phyloP scores from a whole-genome alignment of 2,113 vertebrate species.

The Excalfactoria chinensis region DNA sequence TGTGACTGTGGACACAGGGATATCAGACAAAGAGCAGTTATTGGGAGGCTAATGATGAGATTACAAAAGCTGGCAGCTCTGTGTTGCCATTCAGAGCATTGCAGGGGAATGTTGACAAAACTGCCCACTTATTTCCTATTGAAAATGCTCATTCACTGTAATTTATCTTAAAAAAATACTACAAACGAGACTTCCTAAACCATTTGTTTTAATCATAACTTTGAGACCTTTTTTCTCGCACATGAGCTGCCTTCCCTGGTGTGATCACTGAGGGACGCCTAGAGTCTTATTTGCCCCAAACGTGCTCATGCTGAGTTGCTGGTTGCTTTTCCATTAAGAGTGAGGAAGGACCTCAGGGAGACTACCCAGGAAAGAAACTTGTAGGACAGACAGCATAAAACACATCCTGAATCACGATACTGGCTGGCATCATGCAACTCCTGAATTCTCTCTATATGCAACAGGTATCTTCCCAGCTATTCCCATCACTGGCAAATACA shows the following conservation, averaged over 20 bases:
- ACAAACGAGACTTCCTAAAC: background rate
- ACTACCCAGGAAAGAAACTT: background rate
- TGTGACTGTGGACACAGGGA: background rate
- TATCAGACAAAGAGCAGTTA: constrained; percentile 31
- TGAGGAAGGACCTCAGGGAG: background rate
- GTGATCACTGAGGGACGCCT: background rate
- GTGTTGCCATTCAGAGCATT: background rate
- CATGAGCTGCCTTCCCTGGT: background rate
- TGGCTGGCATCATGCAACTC: background rate
- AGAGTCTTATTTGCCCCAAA: background rate
- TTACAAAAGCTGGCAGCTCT: background rate
- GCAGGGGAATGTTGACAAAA: background rate
- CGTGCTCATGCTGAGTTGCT: background rate
- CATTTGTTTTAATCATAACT: background rate
- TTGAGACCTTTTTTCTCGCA: background rate
- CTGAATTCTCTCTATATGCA: background rate
- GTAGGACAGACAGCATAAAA: background rate
- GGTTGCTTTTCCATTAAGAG: background rate
- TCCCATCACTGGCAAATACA: background rate
- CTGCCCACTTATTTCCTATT: background rate
- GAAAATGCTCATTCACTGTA: background rate
- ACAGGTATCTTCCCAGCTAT: background rate
- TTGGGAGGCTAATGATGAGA: background rate
- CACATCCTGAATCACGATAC: fast-evolving
- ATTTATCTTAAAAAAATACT: background rate